Evolutionary conservation across 92 coral and sea anemone genomes (phyloP), one percentile per base, ranked within the genome.

Genomic region (Palythoa grandis): DNA sequence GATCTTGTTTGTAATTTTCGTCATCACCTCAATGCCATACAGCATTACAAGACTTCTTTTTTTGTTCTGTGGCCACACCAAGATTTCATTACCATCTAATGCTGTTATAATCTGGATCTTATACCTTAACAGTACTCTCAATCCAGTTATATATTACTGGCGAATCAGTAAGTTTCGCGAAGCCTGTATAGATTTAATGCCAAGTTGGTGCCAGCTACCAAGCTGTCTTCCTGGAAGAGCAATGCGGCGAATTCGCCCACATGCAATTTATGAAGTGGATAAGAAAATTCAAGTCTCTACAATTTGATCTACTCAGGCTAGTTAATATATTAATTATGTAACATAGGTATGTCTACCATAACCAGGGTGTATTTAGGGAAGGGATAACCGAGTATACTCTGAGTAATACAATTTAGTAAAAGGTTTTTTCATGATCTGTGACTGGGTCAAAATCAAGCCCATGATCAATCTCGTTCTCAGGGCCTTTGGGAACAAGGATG

Each of bases 81-180:
- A 91, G 20, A 52, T 86, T 74, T 88, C 91, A 19, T 83, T 83
- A n/a, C 87, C 89, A 50, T 71, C 84, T 4, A 91, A 86, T 84
- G 93, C 89, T 2, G 86, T 94, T 52, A 87, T 93, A 39, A 75
- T 93, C n/a, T 91, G 93, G 88, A 63, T 96, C 11, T 90, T 96
- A 52, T 96, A 96, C 83, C 92, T 96, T 69, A 96, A 96, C 84
- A 86, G 96, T 76, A 88, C 95, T 50, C 74, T 96, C 40, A 96
- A 96, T 79, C 99, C 99, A 11, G 89, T 96, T 23, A 95, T 96
- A 29, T 96, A 96, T 86, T 96, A 96, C 77, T 67, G 91, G 79
- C 88, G 99, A 17, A 96, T 96, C 17, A 92, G 92, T 72, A 96
- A 96, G 84, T 96, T 96, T 54, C 94, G 99, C 4, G 99, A 96